A percentile compares a stretch with the other conserved stretches of the same genome.
Conservation (phyloP, 2,797 vertebrate species). For the Molossus molossus region DNA sequence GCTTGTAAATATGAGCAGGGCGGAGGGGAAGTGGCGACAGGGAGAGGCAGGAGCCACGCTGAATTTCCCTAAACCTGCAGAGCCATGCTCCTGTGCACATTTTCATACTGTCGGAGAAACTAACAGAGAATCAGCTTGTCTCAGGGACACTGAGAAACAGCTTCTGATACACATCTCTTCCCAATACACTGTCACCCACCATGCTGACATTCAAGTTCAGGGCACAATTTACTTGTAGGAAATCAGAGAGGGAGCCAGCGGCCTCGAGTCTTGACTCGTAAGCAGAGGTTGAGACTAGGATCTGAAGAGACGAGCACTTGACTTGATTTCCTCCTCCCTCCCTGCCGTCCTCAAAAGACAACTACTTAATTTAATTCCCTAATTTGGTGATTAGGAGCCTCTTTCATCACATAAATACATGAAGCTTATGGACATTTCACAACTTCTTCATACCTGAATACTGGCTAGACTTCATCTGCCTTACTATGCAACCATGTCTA, state of each 20-base stretch:
- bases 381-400: background rate
- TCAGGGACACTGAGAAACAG: background rate
- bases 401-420: background rate
- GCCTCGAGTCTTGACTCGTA: background rate
- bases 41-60: background rate
- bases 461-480: background rate
- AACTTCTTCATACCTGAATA: background rate
- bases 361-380: background rate
- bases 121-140: background rate
- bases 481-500: background rate
- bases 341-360: background rate
- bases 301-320: background rate
- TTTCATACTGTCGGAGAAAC: background rate
- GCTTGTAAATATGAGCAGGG: background rate
- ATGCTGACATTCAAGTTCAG: background rate
- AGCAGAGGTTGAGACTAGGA: background rate
- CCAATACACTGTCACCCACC: background rate
- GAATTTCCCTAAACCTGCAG: background rate
- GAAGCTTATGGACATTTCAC: background rate
- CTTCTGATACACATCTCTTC: background rate
- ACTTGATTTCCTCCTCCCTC: background rate
- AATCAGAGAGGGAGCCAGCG: background rate
- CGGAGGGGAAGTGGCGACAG: rapidly evolving
- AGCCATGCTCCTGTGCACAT: background rate
- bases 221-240: background rate